Percentiles rank a stretch among this genome's conserved stretches.
phyloP scores from a whole-genome alignment of 2,797 vertebrate genomes.

The Harpagifer antarcticus region DNA sequence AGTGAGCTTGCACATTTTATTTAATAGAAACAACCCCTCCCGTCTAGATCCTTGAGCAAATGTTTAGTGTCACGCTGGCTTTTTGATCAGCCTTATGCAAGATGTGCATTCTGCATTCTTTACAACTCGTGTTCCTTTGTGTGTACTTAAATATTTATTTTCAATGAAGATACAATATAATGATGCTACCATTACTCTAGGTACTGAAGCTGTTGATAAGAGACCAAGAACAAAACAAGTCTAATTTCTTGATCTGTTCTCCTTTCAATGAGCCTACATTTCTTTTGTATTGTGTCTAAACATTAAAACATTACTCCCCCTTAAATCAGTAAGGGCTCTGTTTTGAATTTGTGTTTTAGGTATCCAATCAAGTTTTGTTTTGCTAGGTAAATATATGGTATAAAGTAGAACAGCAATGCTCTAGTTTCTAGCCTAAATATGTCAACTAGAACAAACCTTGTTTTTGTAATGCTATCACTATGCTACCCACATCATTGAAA shows the following conservation, averaged over 20 bases:
- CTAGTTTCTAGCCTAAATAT: constrained; percentile 66
- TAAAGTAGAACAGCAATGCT: constrained; percentile 59
- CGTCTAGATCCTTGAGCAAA: not conserved
- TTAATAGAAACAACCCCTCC: constrained; percentile 15
- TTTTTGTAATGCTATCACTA: not conserved
- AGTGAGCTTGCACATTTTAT: constrained; percentile 59
- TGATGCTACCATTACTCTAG: not conserved
- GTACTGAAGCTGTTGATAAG: not conserved
- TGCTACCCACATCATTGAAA: not conserved
- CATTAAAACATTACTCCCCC: not conserved
- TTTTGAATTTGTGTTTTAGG: not conserved
- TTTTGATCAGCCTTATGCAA: not conserved
- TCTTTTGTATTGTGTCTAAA: constrained; percentile 9
- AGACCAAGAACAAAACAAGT: constrained; percentile 8
- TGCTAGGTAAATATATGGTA: constrained; percentile 11
- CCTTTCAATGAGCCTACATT: not conserved
- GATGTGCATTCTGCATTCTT: not conserved
- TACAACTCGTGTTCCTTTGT: not conserved
- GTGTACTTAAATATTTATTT: constrained; percentile 3
- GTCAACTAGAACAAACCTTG: constrained; percentile 37
- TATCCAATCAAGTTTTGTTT: constrained; percentile 13
- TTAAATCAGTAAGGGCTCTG: not conserved
- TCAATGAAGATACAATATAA: not conserved
- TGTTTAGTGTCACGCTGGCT: not conserved
- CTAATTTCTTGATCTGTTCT: not conserved